Evolutionary conservation across 2,888 invertebrate genomes (phyloP).

Genomic region (Drosophila ochracea): DNA sequence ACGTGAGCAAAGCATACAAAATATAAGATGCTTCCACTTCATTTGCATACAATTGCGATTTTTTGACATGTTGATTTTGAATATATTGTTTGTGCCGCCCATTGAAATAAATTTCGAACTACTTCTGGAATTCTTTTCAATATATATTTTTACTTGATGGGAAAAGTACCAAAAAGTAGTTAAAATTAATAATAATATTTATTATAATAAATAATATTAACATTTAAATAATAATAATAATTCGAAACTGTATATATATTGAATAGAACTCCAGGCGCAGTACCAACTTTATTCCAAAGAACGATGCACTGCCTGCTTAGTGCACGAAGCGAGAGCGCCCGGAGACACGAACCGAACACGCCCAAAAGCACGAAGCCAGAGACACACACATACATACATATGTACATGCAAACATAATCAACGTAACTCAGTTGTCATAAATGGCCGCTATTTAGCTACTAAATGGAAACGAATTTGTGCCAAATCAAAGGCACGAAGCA

Average conservation of each 20-base stretch:
- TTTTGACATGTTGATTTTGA: background rate
- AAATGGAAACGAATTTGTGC: background rate
- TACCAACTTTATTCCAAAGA: background rate
- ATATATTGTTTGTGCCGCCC: no score
- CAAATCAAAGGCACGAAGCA: background rate
- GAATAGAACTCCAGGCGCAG: no score
- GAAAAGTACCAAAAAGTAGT: background rate
- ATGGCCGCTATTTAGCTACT: background rate
- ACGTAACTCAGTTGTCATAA: background rate
- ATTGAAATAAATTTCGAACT: background rate
- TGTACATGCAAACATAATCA: background rate
- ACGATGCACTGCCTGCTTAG: background rate
- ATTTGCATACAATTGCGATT: background rate
- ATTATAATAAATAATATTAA: no score
- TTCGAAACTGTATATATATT: no score
- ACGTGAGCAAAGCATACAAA: constrained; percentile 7
- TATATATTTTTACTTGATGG: background rate
- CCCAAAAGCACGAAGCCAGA: background rate
- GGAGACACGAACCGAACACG: background rate
- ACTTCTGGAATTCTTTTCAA: background rate
- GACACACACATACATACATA: background rate
- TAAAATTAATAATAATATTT: background rate
- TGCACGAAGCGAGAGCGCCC: background rate
- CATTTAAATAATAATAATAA: no score
- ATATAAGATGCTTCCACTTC: background rate